These are phyloP conservation scores for Ophraella communa DNA, from an alignment of 2,888 invertebrate species.

Conservation along the genomic window DNA sequence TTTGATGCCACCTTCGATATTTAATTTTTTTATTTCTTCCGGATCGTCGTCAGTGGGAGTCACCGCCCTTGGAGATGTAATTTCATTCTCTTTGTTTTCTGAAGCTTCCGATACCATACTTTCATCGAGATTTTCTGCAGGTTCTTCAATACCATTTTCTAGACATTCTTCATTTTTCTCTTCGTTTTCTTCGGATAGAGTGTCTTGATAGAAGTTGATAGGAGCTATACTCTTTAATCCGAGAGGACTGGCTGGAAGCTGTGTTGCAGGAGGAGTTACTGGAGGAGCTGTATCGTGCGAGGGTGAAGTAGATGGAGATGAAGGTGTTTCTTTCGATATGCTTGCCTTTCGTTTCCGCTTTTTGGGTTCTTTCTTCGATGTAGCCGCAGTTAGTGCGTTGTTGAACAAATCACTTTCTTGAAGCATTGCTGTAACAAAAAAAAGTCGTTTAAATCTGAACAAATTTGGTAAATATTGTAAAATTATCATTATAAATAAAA, in stretches of 20 bases:
- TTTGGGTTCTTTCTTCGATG: constrained; percentile 74
- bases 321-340: constrained; percentile 67
- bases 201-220: constrained; percentile 89
- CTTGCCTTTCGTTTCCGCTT: constrained; percentile 80
- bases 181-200: constrained; percentile 63
- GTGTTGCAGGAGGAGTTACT: constrained; percentile 38
- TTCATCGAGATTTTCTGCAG: constrained; percentile 51
- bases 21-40: constrained; percentile 35
- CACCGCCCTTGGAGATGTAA: constrained; percentile 30
- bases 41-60: constrained; percentile 55
- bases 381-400: constrained; percentile 86
- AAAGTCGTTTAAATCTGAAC: background rate
- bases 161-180: constrained; percentile 51
- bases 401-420: constrained; percentile 94
- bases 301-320: constrained; percentile 49
- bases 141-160: constrained; percentile 43
- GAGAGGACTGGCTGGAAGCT: constrained; percentile 49
- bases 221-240: constrained; percentile 65
- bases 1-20: constrained; percentile 67
- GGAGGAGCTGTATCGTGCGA: constrained; percentile 47
- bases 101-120: background rate
- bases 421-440: constrained; percentile 69
- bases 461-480: too few species aligned
- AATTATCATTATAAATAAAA: too few species aligned
- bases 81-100: constrained; percentile 41